phyloP scores from a whole-genome alignment of 2,113 vertebrate species.

The Numenius arquata region DNA sequence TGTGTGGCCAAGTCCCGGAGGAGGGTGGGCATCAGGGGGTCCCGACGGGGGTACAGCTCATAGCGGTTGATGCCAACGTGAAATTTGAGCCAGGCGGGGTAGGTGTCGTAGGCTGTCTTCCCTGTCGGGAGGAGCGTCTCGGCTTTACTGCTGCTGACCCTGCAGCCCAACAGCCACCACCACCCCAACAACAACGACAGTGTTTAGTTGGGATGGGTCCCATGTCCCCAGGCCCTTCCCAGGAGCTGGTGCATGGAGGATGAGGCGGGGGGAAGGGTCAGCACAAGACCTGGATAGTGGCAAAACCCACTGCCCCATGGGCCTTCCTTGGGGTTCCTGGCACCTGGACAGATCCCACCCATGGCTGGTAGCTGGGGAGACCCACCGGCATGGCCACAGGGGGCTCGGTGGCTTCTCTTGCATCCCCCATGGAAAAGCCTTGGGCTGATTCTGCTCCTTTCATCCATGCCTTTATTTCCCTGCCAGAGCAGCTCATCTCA shows the following conservation, averaged over 20 bases:
- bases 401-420: background rate
- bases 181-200: slow-evolving; percentile 27
- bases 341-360: background rate
- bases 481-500: accelerated
- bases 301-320: accelerated
- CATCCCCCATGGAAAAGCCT: background rate
- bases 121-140: slow-evolving; percentile 67
- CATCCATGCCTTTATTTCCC: background rate
- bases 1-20: slow-evolving; percentile 68
- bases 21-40: slow-evolving; percentile 67
- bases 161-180: slow-evolving; percentile 42
- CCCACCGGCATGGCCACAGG: accelerated
- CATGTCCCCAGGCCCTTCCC: background rate
- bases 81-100: slow-evolving; percentile 79
- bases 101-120: slow-evolving; percentile 62
- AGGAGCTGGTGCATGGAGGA: background rate
- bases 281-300: background rate
- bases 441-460: background rate
- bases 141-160: slow-evolving; percentile 72
- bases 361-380: background rate
- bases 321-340: background rate
- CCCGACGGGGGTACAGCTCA: slow-evolving; percentile 74
- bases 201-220: background rate
- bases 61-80: slow-evolving; percentile 80
- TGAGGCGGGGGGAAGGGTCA: background rate